Base-by-base conservation (phyloP, 1,140 invertebrate species). In the Drosophila varians region DNA sequence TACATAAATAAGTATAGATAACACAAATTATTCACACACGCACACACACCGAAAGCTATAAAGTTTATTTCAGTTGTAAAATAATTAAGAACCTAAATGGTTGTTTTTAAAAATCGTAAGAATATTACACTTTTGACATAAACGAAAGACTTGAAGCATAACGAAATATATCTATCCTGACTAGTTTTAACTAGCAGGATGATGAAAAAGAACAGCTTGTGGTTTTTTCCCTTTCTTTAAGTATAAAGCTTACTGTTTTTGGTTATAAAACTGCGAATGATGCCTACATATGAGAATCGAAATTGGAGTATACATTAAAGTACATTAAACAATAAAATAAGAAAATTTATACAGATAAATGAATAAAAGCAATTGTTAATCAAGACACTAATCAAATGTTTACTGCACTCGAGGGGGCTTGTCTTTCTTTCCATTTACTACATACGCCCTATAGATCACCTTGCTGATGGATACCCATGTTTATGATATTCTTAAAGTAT, bases 321-420 rank as follows among this genome's bases (percentile, higher is more conserved):
- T 47, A 65, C 21, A 28, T 52, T 68, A 64, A 62, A 38, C 21
- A 26, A 36, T 38, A 72, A 73, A 57, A 7, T 75, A 75, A 72
- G 72, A 54, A 45, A n/a, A 45, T 66, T 66, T 66, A 66, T 66
- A 66, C 46, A 40, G 40, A 61, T 54, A 55, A 69, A 51, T 64
- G 49, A 69, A 76, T 73, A 86, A 68, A 86, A 60, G 42, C 73
- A 86, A 76, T 79, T 76, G 62, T 84, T 84, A 86, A 79, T 86
- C 76, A 53, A 61, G 65, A 69, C 46, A 73, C 49, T 60, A 61
- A 66, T 66, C 61, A 66, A 68, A 23, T 43, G 14, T 66, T 26
- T 64, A 34, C 36, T 52, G 11, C 18, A 23, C 43, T 26, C 8
- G 3, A 6, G 6, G 18, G 40, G 52, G 26, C 58, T 26, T 62